Base-by-base conservation (phyloP, 2,888 invertebrate species). In the Tachina fera region DNA sequence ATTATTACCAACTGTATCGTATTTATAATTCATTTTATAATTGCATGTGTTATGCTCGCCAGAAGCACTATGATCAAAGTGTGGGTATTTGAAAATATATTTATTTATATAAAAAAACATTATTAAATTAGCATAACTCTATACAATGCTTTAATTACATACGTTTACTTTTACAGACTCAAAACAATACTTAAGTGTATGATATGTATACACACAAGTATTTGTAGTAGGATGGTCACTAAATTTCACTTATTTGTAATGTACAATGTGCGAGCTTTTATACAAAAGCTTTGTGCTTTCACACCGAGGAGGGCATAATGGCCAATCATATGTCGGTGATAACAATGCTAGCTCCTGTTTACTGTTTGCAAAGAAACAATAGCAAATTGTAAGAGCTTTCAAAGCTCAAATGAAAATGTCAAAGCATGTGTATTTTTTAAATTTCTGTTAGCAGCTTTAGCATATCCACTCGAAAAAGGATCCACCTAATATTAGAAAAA, bases 111-210 rank as follows among this genome's bases (percentile, higher is more conserved):
- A 31, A 31, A 77, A 65, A 71, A 72, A 79, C 47, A 68, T 72
- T 53, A 83, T 78, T 83, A 43, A 83, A 78, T 83, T 79, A 78
- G 16, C 74, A 83, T 83, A 79, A 79, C 79, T 78, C 61, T 68
- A 41, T 61, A 41, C 51, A 67, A 78, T 47, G 63, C 63, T 22
- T 68, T 78, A 74, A 80, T 77, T 71, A 16, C n/a, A n/a, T n/a
- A n/a, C 22, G 47, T 45, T 51, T 13, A 31, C 19, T 60, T 49
- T 22, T 19, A 39, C 41, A 39, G 60, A 39, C 19, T 53, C 9
- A 31, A 19, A 61, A 61, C 39, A 72, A 72, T 49, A 60, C 16
- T 47, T 71, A 43, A 13, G 3, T 41, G n/a, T 70, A 1, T n/a
- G 11, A 51, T 58, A 43, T 19, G n/a, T n/a, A 8, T 16, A 51